phyloP scores from a whole-genome alignment of 1,140 invertebrate genomes.

The Chironomus striatipennis region DNA sequence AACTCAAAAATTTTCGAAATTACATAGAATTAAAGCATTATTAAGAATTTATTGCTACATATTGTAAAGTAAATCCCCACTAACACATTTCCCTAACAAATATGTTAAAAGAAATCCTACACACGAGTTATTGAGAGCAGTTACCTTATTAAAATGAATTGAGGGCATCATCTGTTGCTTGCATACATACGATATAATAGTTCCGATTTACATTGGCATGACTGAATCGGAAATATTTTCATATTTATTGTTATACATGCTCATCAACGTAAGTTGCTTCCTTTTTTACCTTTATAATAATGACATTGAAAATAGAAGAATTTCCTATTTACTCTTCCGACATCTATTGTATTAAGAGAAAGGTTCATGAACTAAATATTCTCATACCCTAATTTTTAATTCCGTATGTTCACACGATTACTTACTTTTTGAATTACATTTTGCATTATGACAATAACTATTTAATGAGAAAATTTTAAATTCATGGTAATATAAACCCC shows the following conservation, averaged over 20 bases:
- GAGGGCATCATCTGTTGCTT: constrained; percentile 11
- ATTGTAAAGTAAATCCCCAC: too few species aligned
- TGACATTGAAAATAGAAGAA: neutral
- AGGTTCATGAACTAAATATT: neutral
- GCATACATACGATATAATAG: neutral
- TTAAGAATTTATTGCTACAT: too few species aligned
- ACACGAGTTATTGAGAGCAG: neutral
- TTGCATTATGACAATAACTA: too few species aligned
- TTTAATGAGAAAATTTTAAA: neutral
- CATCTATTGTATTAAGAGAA: neutral
- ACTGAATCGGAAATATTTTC: too few species aligned
- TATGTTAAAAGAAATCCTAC: neutral
- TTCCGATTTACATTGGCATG: neutral
- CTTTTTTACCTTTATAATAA: neutral
- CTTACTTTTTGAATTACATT: too few species aligned
- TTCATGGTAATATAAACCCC: neutral
- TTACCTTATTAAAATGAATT: neutral
- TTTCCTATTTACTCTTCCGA: neutral
- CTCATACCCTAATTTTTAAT: neutral
- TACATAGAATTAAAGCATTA: too few species aligned
- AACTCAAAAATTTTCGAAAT: too few species aligned
- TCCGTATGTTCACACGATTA: neutral
- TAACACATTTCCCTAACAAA: too few species aligned
- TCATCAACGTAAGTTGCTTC: neutral
- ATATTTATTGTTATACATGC: too few species aligned